Percentiles rank a stretch among this genome's conserved stretches.
Conservation (phyloP, 2,797 vertebrate species). For the Anabacerthia variegaticeps region DNA sequence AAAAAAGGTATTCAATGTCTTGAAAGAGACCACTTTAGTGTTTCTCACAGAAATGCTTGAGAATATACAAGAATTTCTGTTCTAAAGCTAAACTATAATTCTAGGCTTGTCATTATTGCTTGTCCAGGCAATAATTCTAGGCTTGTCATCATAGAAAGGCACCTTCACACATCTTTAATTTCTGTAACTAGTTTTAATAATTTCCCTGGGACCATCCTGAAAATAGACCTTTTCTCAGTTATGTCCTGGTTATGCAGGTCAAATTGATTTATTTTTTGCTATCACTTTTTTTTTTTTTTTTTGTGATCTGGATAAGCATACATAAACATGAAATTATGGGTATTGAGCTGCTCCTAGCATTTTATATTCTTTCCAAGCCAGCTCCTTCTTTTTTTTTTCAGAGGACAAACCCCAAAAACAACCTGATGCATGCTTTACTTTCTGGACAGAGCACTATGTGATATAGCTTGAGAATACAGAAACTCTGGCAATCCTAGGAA, state of each 20-base stretch:
- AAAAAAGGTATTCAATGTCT: background rate
- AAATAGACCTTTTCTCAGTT: slow-evolving; percentile 52
- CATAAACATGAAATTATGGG: slow-evolving; percentile 57
- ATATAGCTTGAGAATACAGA: background rate
- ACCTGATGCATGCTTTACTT: background rate
- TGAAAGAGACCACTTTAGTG: slow-evolving; percentile 25
- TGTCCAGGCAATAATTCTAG: slow-evolving; percentile 51
- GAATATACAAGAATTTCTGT: slow-evolving; percentile 46
- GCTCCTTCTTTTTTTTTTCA: background rate
- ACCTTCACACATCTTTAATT: slow-evolving; percentile 72
- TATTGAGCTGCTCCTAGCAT: slow-evolving; percentile 33
- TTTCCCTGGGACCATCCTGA: slow-evolving; percentile 54
- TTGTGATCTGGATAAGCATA: slow-evolving; percentile 37
- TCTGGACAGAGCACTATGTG: background rate
- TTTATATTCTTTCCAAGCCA: slow-evolving; percentile 39
- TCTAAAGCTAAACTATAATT: slow-evolving; percentile 62
- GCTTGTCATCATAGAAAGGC: slow-evolving; percentile 56
- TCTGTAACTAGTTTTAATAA: slow-evolving; percentile 66
- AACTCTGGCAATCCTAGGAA: background rate
- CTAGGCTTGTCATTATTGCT: slow-evolving; percentile 54
- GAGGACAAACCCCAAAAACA: background rate
- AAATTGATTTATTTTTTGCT: slow-evolving; percentile 65
- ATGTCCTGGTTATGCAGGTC: slow-evolving; percentile 41
- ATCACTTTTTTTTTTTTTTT: slow-evolving; percentile 44
- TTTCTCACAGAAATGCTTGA: slow-evolving; percentile 10